Percentiles rank a stretch among this genome's conserved stretches.
These are phyloP conservation scores for Mastomys coucha DNA, from an alignment of 2,113 vertebrate genomes.

Conservation along the genomic window DNA sequence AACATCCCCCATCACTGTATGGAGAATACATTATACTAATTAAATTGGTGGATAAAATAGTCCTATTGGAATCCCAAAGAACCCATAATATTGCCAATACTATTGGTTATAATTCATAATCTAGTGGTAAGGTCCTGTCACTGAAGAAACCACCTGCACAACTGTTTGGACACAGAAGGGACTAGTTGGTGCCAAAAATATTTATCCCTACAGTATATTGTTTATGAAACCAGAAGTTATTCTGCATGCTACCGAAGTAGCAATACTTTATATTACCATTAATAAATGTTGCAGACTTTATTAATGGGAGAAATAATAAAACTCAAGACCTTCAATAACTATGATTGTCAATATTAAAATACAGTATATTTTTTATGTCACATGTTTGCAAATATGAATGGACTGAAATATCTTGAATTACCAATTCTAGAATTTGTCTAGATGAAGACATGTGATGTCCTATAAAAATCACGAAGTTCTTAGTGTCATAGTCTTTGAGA, in stretches of 20 bases:
- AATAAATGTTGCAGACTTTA: not conserved
- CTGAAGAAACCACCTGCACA: not conserved
- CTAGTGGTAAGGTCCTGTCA: not conserved
- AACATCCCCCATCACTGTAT: not conserved
- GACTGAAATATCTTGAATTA: not conserved
- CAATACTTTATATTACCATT: not conserved
- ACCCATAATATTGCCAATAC: not conserved
- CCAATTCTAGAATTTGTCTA: not conserved
- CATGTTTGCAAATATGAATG: not conserved
- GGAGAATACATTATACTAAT: not conserved
- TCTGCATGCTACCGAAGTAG: not conserved
- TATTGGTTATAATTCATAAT: not conserved
- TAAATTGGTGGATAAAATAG: not conserved
- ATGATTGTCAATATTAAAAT: not conserved
- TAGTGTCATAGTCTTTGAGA: not conserved
- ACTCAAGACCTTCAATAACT: not conserved
- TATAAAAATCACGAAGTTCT: not conserved
- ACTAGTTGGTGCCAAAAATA: not conserved
- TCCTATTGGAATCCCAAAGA: not conserved
- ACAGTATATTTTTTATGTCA: not conserved
- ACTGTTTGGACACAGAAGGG: not conserved
- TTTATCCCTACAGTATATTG: not conserved
- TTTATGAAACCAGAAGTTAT: not conserved
- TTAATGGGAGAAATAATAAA: not conserved
- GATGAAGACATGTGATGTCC: not conserved